Base-by-base conservation (phyloP, 2,113 vertebrate species). In the Aptenodytes patagonicus region DNA sequence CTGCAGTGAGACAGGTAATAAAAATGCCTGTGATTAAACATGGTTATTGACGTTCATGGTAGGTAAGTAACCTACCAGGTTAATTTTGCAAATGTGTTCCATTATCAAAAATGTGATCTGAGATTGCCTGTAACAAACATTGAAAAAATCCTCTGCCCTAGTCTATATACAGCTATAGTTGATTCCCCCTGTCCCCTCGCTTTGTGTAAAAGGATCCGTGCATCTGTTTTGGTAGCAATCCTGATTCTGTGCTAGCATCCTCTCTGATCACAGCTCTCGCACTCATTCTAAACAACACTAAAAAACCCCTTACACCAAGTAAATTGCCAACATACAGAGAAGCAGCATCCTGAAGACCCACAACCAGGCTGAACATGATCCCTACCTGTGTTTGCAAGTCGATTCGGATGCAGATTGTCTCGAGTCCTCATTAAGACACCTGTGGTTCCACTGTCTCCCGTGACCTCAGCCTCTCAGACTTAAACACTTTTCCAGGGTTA, bases 11-110 rank as follows among this genome's bases (percentile, higher is more conserved):
- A 92, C 89, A 87, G 34, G 65, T 82, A 95, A 76, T 91, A 97
- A 96, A 90, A 97, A 97, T 24, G 69, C 51, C 90, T 95, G 25
- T 40, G 83, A 95, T 97, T 79, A 96, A 97, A 96, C 93, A 94
- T 72, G 75, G 57, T 97, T 97, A 94, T 78, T 82, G 76, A 89
- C 7, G 36, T 87, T 79, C 88, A 52, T 52, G 75, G 92, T 93
- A 95, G 95, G 79, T 71, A 80, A 91, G 66, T 87, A 96, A 87
- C 75, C 90, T 77, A 94, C 79, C 17, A 89, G 77, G 36, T 90
- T 96, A 58, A 55, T 81, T 84, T 54, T 82, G 73, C 64, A 80
- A 90, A 68, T n/a, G n/a, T 60, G 26, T 83, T 94, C 58, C 73
- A 44, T 62, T 89, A 89, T 83, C 61, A 93, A 82, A 91, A 82